Conservation (phyloP, 2,888 invertebrate species). For the Cecidostiba fungosa region DNA sequence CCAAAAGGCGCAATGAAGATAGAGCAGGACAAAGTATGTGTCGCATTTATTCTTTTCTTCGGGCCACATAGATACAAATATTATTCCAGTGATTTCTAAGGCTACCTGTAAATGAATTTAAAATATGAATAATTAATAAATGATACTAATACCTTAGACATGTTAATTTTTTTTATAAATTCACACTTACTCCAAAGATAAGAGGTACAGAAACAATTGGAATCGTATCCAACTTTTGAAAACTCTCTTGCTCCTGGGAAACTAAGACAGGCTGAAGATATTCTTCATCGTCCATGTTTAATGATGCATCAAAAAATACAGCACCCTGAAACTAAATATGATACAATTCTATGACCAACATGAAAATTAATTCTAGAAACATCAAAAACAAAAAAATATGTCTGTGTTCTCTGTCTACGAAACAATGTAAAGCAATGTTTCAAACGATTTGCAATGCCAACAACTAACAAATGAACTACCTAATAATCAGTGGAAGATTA, state of each 20-base stretch:
- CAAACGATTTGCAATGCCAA: no score
- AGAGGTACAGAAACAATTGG: conserved; percentile 73
- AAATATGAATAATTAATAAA: conserved; percentile 14
- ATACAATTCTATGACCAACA: conserved; percentile 8
- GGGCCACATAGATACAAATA: conserved; percentile 76
- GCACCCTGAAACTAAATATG: conserved; percentile 70
- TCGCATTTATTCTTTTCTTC: conserved; percentile 76
- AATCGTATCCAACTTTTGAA: conserved; percentile 74
- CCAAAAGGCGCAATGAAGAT: conserved; percentile 77
- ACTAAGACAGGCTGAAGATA: conserved; percentile 74
- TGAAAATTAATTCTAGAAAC: neutral
- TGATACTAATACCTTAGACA: neutral
- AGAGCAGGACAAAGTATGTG: conserved; percentile 77
- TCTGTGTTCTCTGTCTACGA: no score
- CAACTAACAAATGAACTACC: neutral
- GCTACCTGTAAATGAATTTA: conserved; percentile 71
- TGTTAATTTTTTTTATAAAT: neutral
- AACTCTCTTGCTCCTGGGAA: conserved; percentile 73
- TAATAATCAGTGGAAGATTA: neutral
- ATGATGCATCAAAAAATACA: conserved; percentile 73
- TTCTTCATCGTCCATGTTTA: conserved; percentile 78
- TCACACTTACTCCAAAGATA: conserved; percentile 73
- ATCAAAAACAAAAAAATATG: neutral
- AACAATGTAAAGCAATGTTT: no score
- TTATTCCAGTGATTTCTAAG: conserved; percentile 75